phyloP scores from a whole-genome alignment of 2,113 vertebrate genomes.

The Cephalopholis sonnerati region DNA sequence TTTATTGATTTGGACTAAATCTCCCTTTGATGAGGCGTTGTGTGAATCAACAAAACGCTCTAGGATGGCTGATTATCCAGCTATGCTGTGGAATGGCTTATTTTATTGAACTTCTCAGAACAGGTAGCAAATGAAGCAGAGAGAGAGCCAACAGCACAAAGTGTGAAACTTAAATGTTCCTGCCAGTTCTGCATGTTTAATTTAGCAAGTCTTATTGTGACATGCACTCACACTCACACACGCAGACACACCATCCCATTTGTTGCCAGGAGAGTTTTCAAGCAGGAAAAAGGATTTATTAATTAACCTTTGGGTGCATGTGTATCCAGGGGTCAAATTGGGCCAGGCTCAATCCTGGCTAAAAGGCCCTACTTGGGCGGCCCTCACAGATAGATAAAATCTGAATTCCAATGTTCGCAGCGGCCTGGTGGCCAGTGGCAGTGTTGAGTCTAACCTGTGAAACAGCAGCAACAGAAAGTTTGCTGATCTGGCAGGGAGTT shows the following conservation, averaged over 20 bases:
- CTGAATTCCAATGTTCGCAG: too few species aligned
- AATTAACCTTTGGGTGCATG: conserved; percentile 12
- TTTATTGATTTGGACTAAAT: conserved; percentile 64
- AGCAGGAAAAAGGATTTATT: conserved; percentile 10
- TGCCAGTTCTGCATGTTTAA: conserved; percentile 18
- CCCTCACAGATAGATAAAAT: too few species aligned
- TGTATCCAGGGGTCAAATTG: too few species aligned
- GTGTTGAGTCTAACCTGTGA: too few species aligned
- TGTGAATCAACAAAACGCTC: conserved; percentile 37
- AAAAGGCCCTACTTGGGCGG: too few species aligned
- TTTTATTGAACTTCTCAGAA: conserved; percentile 8
- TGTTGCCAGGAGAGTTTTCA: not conserved
- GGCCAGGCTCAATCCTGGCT: too few species aligned
- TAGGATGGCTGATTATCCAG: conserved; percentile 24
- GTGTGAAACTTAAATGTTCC: conserved; percentile 11
- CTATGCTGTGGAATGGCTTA: conserved; percentile 4
- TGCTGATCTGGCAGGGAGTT: too few species aligned
- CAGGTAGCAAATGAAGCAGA: not conserved
- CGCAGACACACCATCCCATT: not conserved
- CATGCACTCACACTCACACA: not conserved
- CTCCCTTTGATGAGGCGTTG: conserved; percentile 52
- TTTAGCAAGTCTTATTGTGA: conserved; percentile 22
- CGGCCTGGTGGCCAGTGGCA: too few species aligned
- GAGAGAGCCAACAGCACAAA: not conserved
- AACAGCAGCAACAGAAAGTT: too few species aligned